These are phyloP conservation scores for Drosophila bocqueti DNA, from an alignment of 1,140 invertebrate species.

Conservation along the genomic window DNA sequence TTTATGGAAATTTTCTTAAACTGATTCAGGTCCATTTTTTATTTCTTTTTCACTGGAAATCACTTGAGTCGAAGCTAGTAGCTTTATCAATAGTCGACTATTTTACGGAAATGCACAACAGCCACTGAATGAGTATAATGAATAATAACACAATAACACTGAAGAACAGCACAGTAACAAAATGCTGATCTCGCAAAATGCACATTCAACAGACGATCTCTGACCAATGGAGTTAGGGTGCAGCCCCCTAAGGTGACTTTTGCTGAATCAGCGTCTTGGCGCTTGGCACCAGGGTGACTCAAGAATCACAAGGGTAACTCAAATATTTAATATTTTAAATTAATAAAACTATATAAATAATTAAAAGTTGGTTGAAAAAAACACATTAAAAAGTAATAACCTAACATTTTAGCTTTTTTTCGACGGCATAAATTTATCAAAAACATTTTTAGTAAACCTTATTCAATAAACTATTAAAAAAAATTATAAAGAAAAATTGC, in stretches of 20 bases:
- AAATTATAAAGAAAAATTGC: too few species aligned
- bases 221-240: not conserved
- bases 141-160: not conserved
- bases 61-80: not conserved
- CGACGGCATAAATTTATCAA: too few species aligned
- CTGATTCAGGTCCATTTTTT: not conserved
- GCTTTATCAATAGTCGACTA: not conserved
- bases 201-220: not conserved
- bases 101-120: not conserved
- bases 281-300: not conserved
- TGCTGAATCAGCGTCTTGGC: not conserved
- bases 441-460: too few species aligned
- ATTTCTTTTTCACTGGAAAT: not conserved
- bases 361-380: too few species aligned
- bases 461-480: too few species aligned
- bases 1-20: not conserved
- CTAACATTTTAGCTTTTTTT: too few species aligned
- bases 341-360: too few species aligned
- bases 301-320: not conserved
- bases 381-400: too few species aligned
- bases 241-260: not conserved
- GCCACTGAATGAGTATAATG: not conserved
- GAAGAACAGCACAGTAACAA: not conserved
- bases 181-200: not conserved
- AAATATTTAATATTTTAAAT: not conserved